Evolutionary conservation across 2,888 invertebrate species (phyloP).

Genomic region (Ferdinandea cuprea): DNA sequence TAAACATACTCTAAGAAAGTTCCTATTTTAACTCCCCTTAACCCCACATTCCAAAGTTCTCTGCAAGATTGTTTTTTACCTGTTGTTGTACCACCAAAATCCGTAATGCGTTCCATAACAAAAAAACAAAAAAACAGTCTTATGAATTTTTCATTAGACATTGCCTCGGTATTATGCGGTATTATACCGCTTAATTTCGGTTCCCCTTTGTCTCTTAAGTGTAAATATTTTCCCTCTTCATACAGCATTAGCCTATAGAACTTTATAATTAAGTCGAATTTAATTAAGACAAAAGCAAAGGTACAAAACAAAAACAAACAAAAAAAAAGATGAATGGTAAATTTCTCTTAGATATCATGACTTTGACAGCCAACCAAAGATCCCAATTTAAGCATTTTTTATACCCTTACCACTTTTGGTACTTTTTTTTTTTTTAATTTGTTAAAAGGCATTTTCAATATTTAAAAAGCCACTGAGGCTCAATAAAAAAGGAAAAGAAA

Average conservation of each 20-base stretch:
- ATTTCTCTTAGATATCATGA: slow-evolving; percentile 9
- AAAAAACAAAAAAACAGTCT: slow-evolving; percentile 52
- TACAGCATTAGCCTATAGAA: slow-evolving; percentile 36
- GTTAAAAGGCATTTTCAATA: slow-evolving; percentile 2
- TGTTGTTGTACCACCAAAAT: slow-evolving; percentile 33
- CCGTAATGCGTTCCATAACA: slow-evolving; percentile 38
- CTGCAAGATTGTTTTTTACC: too few relatives aligned
- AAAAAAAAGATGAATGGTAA: slow-evolving; percentile 34
- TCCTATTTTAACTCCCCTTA: too few relatives aligned
- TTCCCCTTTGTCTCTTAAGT: slow-evolving; percentile 11
- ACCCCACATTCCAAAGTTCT: too few relatives aligned
- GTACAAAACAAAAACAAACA: not conserved
- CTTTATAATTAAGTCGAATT: slow-evolving; percentile 60
- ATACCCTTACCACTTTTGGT: slow-evolving; percentile 21
- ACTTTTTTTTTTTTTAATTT: too few relatives aligned
- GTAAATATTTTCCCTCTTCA: not conserved
- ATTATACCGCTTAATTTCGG: slow-evolving; percentile 18
- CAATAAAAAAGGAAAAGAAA: slow-evolving; percentile 14
- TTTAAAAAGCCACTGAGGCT: not conserved
- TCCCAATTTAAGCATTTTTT: slow-evolving; percentile 32
- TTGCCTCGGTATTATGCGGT: slow-evolving; percentile 15
- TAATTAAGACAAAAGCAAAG: slow-evolving; percentile 54
- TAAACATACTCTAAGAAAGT: too few relatives aligned
- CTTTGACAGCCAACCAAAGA: slow-evolving; percentile 54
- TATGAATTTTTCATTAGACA: slow-evolving; percentile 58